These are phyloP conservation scores for Perodicticus potto DNA, from an alignment of 2,797 vertebrate genomes.

Conservation along the genomic window DNA sequence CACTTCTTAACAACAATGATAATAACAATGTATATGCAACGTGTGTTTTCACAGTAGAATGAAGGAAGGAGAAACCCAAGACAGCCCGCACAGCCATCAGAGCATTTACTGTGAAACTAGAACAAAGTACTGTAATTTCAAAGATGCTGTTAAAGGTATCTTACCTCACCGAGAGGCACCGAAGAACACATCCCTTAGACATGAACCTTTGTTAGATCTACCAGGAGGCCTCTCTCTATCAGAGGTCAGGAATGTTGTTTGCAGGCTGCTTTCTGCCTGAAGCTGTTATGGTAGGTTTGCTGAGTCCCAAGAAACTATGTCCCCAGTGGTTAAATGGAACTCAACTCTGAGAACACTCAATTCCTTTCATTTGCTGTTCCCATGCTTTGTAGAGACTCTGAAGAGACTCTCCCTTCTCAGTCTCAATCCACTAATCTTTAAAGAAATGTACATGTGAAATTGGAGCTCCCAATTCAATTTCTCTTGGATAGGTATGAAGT, in stretches of 20 bases:
- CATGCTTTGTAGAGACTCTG: background rate
- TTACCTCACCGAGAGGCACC: conserved; percentile 50
- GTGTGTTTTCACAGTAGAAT: conserved; percentile 61
- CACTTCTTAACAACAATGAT: conserved; percentile 78
- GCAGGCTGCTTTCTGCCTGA: conserved; percentile 25
- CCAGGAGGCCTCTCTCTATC: conserved; percentile 22
- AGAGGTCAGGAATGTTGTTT: conserved; percentile 69
- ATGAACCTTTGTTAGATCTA: conserved; percentile 62
- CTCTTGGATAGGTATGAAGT: background rate
- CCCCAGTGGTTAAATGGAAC: background rate
- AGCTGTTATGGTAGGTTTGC: background rate
- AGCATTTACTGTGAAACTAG: conserved; percentile 75
- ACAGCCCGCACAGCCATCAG: conserved; percentile 62
- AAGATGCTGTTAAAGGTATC: conserved; percentile 68
- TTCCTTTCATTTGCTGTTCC: background rate
- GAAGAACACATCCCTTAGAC: conserved; percentile 71
- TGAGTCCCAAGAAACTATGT: conserved; percentile 11
- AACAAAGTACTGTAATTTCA: conserved; percentile 76
- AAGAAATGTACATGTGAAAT: background rate
- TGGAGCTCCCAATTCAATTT: background rate
- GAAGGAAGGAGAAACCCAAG: conserved; percentile 67
- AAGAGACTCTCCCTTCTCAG: background rate
- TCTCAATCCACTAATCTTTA: background rate
- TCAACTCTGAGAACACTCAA: background rate
- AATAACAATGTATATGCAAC: conserved; percentile 73